Base-by-base conservation (phyloP, 2,888 invertebrate species). In the Heliconius aoede region DNA sequence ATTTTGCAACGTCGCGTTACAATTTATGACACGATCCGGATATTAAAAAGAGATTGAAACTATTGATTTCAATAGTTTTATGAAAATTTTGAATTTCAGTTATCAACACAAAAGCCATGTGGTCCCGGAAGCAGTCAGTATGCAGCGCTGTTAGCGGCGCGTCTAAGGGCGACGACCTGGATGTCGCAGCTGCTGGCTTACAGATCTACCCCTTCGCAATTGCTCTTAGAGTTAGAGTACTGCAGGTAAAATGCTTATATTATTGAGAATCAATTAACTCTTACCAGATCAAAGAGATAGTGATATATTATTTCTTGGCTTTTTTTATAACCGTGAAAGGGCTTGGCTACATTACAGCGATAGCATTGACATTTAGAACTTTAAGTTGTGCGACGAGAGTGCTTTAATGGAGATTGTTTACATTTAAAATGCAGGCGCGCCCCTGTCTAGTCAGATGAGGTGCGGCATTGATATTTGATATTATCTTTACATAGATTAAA, bases 51-150 rank as follows among this genome's bases (percentile, higher is more conserved):
- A 9, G 8, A 11, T 32, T 36, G 36, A 36, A n/a, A n/a, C 2
- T 36, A 36, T 36, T n/a, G n/a, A 11, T 11, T 36, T 36, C 36
- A 36, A 36, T 1, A 36, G 1, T 1, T 36, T 36, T 36, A 36
- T n/a, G n/a, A n/a, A n/a, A n/a, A n/a, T n/a, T n/a, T n/a, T n/a
- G n/a, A n/a, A n/a, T 58, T 72, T 4, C 60, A 78, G 78, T 76
- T 64, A 80, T 80, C 71, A 78, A 76, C 67, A 73, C 86, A 82
- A 81, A 87, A 73, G 90, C 89, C 83, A 94, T 94, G 94, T 94
- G 94, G 93, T 93, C 94, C 81, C 91, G 94, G 46, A 94, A 94
- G 87, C 93, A 92, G 84, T 94, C 94, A 0, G 90, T 92, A 1
- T 92, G 93, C 88, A 94, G 94, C 75, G 94, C 90, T 0, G 89